A percentile compares a stretch with the other conserved stretches of the same genome.
phyloP scores from a whole-genome alignment of 2,888 invertebrate species.

The Osmoderma eremita region DNA sequence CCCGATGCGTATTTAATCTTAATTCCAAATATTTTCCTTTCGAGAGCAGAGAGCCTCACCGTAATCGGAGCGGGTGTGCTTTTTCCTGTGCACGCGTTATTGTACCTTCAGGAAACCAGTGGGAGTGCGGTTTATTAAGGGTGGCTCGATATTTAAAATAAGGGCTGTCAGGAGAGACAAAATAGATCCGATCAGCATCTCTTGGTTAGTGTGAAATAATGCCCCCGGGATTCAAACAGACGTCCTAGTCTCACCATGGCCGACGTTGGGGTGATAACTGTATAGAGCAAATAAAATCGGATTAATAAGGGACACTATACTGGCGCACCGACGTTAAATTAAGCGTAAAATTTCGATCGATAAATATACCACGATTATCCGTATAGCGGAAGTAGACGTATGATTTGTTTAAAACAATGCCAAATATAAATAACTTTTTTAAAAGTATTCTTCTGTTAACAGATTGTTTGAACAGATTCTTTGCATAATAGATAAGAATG shows the following conservation, averaged over 20 bases:
- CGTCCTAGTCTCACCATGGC: constrained; percentile 43
- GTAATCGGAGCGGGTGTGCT: not conserved
- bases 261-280: constrained; percentile 47
- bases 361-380: not conserved
- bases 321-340: constrained; percentile 51
- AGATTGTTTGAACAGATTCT: no score
- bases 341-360: constrained; percentile 47
- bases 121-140: constrained; percentile 45
- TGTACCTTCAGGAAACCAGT: constrained; percentile 22
- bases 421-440: no score
- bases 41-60: not conserved
- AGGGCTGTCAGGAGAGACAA: constrained; percentile 51
- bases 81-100: not conserved
- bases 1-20: no score
- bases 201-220: constrained; percentile 62
- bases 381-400: no score
- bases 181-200: constrained; percentile 58
- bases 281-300: constrained; percentile 48
- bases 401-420: no score
- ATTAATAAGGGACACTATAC: constrained; percentile 50
- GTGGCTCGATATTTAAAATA: constrained; percentile 53
- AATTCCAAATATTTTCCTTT: not conserved
- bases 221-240: constrained; percentile 57
- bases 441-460: no score
- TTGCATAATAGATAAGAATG: no score